Evolutionary conservation across 1,140 invertebrate genomes (phyloP).

Genomic region (Diplogasteroides magnus): DNA sequence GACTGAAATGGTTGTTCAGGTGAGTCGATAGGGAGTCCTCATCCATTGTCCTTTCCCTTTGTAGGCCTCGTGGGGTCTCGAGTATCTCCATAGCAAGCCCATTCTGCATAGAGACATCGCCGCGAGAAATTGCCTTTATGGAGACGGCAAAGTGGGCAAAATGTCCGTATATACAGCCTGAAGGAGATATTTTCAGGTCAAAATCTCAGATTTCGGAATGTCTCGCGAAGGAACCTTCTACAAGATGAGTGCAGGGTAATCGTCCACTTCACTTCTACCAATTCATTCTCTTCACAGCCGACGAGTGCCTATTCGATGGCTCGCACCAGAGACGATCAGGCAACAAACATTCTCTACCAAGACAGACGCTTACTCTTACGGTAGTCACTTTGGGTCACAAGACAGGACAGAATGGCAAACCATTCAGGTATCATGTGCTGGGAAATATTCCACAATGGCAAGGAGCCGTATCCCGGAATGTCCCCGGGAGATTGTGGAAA

Average conservation of each 20-base stretch:
- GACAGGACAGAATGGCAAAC: neutral
- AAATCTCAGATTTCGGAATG: slow-evolving; percentile 37
- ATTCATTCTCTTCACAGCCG: too few species aligned
- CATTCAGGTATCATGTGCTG: slow-evolving; percentile 30
- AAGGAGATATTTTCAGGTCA: slow-evolving; percentile 20
- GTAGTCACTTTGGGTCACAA: neutral
- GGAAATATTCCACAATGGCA: slow-evolving; percentile 35
- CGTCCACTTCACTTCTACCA: too few species aligned
- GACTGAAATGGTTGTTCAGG: neutral
- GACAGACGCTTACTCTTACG: slow-evolving; percentile 35
- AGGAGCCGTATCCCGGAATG: slow-evolving; percentile 38
- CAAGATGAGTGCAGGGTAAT: slow-evolving; percentile 27
- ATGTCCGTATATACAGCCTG: neutral
- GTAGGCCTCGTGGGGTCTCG: slow-evolving; percentile 67
- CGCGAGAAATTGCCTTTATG: slow-evolving; percentile 68
- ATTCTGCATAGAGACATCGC: slow-evolving; percentile 93
- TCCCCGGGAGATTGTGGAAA: slow-evolving; percentile 28
- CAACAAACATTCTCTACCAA: slow-evolving; percentile 25
- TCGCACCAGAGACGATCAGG: slow-evolving; percentile 30
- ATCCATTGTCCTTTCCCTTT: neutral
- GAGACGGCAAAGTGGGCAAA: slow-evolving; percentile 11
- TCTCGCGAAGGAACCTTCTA: slow-evolving; percentile 32
- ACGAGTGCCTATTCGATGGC: slow-evolving; percentile 36
- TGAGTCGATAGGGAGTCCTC: neutral
- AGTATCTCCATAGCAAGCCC: slow-evolving; percentile 86